Percentiles rank a stretch among this genome's conserved stretches.
phyloP scores from a whole-genome alignment of 2,113 vertebrate species.

The Carollia perspicillata region DNA sequence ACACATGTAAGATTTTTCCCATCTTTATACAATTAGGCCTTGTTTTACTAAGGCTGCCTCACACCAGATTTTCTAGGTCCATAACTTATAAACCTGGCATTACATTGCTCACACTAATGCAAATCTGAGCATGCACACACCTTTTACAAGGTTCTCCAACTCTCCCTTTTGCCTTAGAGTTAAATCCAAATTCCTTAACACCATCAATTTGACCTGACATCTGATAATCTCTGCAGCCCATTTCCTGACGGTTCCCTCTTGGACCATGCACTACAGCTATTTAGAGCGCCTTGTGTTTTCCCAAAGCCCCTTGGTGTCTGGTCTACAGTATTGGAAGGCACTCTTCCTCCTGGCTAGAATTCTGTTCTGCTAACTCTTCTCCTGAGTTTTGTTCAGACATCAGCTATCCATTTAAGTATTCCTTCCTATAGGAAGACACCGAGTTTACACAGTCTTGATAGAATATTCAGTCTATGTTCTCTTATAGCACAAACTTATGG shows the following conservation, averaged over 20 bases:
- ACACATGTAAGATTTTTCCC: not conserved
- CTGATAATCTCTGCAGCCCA: not conserved
- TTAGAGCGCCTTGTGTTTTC: not conserved
- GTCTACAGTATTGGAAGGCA: not conserved
- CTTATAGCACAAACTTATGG: not conserved
- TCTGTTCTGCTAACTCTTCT: not conserved
- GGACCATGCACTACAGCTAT: fast-evolving
- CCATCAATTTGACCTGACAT: not conserved
- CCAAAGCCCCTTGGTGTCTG: not conserved
- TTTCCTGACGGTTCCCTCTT: not conserved
- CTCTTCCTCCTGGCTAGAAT: not conserved
- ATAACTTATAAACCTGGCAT: not conserved
- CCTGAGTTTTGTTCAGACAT: not conserved
- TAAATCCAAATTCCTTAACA: not conserved
- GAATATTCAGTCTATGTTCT: not conserved
- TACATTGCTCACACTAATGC: not conserved
- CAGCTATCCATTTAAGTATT: not conserved
- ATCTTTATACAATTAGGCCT: not conserved
- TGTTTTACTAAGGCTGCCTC: not conserved
- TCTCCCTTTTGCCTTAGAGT: fast-evolving
- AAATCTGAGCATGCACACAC: not conserved
- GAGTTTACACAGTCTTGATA: not conserved
- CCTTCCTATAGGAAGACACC: not conserved
- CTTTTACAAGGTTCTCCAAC: not conserved
- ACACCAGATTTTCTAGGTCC: not conserved